Evolutionary conservation across 2,888 invertebrate genomes (phyloP).

Genomic region (Zootermopsis nevadensis): DNA sequence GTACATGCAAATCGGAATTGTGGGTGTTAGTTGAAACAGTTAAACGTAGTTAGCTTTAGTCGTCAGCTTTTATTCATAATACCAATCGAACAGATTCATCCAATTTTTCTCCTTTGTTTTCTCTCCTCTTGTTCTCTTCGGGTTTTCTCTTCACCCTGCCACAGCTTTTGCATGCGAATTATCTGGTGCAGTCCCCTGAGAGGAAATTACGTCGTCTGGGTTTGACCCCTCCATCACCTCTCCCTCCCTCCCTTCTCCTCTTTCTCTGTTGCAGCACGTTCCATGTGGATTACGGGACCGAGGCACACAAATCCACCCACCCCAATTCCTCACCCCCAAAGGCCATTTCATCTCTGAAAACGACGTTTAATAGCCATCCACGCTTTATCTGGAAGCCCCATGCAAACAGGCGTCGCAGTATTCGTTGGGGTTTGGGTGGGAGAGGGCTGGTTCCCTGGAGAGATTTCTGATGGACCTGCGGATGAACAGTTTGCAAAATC

Average conservation of each 20-base stretch:
- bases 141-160: conserved; percentile 27
- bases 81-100: conserved; percentile 4
- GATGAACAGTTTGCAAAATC: conserved; percentile 4
- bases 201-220: conserved; percentile 53
- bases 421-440: not conserved
- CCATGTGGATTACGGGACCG: conserved; percentile 49
- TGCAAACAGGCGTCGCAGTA: conserved; percentile 46
- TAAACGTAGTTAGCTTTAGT: too few species aligned
- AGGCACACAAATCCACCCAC: conserved; percentile 49
- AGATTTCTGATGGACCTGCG: conserved; percentile 48
- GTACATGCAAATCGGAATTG: too few species aligned
- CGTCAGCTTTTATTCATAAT: not conserved
- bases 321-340: conserved; percentile 44
- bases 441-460: conserved; percentile 31
- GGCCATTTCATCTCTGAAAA: conserved; percentile 54
- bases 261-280: conserved; percentile 27
- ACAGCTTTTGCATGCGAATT: conserved; percentile 53
- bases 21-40: too few species aligned
- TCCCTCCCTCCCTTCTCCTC: conserved; percentile 33
- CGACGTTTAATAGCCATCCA: conserved; percentile 54
- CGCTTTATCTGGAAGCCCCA: conserved; percentile 53
- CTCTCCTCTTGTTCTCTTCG: not conserved
- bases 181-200: conserved; percentile 46
- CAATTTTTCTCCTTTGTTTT: not conserved
- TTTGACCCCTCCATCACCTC: conserved; percentile 49